phyloP scores from a whole-genome alignment of 2,797 vertebrate species.

The Channallabes apus region DNA sequence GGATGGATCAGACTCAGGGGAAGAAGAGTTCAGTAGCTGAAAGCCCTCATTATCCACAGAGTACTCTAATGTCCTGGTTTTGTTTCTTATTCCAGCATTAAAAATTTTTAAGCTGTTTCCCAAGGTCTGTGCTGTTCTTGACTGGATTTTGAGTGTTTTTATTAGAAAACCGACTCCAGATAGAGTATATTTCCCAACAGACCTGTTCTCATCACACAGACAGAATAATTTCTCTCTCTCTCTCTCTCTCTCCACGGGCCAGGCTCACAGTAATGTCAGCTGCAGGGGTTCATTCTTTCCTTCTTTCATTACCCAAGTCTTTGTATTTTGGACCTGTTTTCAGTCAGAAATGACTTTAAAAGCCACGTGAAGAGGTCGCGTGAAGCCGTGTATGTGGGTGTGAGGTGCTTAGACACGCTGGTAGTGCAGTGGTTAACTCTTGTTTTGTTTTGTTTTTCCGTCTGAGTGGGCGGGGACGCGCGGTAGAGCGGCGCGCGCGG shows the following conservation, averaged over 20 bases:
- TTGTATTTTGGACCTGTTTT: neutral
- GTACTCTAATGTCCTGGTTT: neutral
- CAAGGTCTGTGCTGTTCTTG: neutral
- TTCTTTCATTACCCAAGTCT: neutral
- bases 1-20: slow-evolving; percentile 29
- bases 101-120: neutral
- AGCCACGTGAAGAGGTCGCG: neutral
- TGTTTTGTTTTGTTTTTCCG: accelerated
- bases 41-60: slow-evolving; percentile 24
- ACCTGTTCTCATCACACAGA: slow-evolving; percentile 2
- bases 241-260: neutral
- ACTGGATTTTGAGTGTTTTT: slow-evolving; percentile 23
- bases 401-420: neutral
- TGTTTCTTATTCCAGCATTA: slow-evolving; percentile 6
- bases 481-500: neutral
- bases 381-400: neutral
- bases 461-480: slow-evolving; percentile 5
- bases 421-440: slow-evolving; percentile 36
- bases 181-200: slow-evolving; percentile 18
- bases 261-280: neutral
- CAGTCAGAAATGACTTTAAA: neutral
- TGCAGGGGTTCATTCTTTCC: neutral
- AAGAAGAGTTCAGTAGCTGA: slow-evolving; percentile 37
- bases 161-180: slow-evolving; percentile 15
- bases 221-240: slow-evolving; percentile 17